Evolutionary conservation across 2,113 vertebrate species (phyloP).

Genomic region (Podocnemis expansa): DNA sequence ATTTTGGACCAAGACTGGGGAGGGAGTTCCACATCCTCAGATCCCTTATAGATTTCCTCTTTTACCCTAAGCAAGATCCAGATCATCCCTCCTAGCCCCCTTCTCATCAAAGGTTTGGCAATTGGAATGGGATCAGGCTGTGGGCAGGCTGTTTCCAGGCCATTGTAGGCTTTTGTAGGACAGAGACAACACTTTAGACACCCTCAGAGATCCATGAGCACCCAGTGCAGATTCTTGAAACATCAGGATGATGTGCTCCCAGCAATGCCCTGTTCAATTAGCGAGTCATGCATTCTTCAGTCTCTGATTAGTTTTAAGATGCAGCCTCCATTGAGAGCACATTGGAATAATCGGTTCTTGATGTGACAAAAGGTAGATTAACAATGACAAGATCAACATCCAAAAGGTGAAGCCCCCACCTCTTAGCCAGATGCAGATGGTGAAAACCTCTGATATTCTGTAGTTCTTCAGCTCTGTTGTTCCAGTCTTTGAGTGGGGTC

Average conservation of each 20-base stretch:
- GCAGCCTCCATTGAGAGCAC: neutral
- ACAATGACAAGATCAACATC: neutral
- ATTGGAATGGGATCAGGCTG: neutral
- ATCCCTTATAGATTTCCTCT: neutral
- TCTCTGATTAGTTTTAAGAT: neutral
- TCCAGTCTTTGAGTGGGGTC: neutral
- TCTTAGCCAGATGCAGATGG: neutral
- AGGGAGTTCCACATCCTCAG: neutral
- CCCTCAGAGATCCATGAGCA: neutral
- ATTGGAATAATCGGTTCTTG: neutral
- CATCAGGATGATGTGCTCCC: accelerated
- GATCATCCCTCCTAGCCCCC: neutral
- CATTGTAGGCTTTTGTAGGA: neutral
- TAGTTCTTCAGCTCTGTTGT: neutral
- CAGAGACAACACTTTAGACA: neutral
- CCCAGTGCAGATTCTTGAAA: neutral
- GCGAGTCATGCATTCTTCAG: neutral
- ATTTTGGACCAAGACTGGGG: neutral
- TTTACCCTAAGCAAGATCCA: neutral
- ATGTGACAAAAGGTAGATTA: neutral
- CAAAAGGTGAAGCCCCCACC: too few relatives aligned
- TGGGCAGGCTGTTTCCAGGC: neutral
- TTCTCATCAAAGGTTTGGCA: too few relatives aligned
- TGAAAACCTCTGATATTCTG: neutral
- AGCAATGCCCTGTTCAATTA: neutral